Percentiles rank a stretch among this genome's conserved stretches.
Evolutionary conservation across 2,113 vertebrate species (phyloP).

Genomic region (Neogobius melanostomus): DNA sequence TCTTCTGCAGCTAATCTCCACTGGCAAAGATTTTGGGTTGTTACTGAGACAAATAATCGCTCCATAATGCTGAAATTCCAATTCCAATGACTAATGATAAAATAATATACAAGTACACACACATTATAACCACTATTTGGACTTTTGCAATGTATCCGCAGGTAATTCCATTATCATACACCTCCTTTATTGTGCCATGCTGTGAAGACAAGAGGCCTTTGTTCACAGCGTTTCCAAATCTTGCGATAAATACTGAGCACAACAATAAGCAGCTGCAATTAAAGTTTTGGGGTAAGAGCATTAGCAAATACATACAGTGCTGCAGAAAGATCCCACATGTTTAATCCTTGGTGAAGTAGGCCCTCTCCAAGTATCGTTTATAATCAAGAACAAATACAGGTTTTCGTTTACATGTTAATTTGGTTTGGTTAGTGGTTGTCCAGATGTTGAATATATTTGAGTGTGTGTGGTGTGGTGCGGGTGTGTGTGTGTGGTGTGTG

Average conservation of each 20-base stretch:
- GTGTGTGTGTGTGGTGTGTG: too few species aligned
- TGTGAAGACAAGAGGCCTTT: constrained; percentile 1
- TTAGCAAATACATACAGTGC: neutral
- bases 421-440: too few species aligned
- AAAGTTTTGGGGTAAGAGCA: neutral
- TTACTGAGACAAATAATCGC: neutral
- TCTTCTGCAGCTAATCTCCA: constrained; percentile 9
- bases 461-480: too few species aligned
- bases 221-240: neutral
- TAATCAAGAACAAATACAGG: too few species aligned
- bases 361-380: too few species aligned
- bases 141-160: neutral
- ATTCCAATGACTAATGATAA: too few species aligned
- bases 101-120: too few species aligned
- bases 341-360: neutral
- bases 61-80: neutral
- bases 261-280: neutral
- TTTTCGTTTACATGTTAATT: too few species aligned
- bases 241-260: neutral
- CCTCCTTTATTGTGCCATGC: neutral
- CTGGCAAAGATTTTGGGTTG: neutral
- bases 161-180: neutral
- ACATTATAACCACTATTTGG: neutral
- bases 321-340: neutral
- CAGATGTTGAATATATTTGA: too few species aligned